Percentiles rank a stretch among this genome's conserved stretches.
Conservation (phyloP, 2,113 vertebrate species). For the Thunnus maccoyii region DNA sequence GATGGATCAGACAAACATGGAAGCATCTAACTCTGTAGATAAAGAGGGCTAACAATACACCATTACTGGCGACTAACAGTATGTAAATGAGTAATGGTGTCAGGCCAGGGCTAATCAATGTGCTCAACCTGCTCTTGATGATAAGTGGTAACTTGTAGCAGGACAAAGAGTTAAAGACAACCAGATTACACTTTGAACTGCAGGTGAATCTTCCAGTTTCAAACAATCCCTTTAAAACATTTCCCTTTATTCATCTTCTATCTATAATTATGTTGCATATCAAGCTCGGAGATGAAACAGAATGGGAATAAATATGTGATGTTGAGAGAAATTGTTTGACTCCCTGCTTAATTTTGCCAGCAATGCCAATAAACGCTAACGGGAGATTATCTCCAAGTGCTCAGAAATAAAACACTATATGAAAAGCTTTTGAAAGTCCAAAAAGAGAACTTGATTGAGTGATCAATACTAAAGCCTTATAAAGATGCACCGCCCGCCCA, state of each 20-base stretch:
- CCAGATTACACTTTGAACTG: no score
- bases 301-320: neutral
- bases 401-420: constrained; percentile 22
- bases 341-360: neutral
- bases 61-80: no score
- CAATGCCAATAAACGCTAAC: constrained; percentile 15
- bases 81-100: no score
- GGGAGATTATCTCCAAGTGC: neutral
- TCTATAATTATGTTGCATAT: neutral
- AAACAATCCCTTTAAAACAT: neutral
- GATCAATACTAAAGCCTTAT: constrained; percentile 49
- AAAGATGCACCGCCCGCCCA: constrained; percentile 18
- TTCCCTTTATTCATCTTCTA: neutral
- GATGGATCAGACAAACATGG: no score
- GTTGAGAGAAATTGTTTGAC: constrained; percentile 7
- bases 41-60: no score
- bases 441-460: constrained; percentile 33
- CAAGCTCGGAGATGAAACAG: constrained; percentile 8
- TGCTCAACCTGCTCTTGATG: no score
- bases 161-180: no score
- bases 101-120: no score
- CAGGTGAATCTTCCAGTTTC: no score
- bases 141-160: no score
- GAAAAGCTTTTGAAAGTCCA: constrained; percentile 40
- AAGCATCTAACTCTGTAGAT: no score